These are phyloP conservation scores for Synergus laeviventris DNA, from an alignment of 2,888 invertebrate species.

Conservation along the genomic window DNA sequence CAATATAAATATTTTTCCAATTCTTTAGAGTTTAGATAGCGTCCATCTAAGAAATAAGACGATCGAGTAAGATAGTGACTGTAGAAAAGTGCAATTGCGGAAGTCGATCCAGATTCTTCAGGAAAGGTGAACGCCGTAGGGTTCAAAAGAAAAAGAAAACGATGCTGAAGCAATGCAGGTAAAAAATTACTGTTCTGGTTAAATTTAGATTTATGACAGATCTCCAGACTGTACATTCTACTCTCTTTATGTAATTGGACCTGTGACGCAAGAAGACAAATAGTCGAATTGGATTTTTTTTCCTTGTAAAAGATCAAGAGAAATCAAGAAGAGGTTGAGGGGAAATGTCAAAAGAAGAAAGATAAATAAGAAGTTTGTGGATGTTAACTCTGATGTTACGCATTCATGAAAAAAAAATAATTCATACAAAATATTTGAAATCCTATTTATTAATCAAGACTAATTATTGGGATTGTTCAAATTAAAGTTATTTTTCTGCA, in stretches of 20 bases:
- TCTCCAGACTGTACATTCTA: background rate
- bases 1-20: background rate
- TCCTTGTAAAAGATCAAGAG: background rate
- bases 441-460: background rate
- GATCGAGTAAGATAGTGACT: background rate
- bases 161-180: constrained; percentile 41
- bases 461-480: background rate
- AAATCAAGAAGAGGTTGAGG: background rate
- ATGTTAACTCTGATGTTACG: no score
- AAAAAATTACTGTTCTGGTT: constrained; percentile 17
- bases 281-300: background rate
- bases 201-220: constrained; percentile 2
- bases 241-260: constrained; percentile 5
- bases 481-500: background rate
- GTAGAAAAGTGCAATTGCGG: constrained; percentile 31
- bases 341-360: background rate
- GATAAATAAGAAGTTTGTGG: background rate
- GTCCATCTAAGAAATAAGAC: constrained; percentile 7
- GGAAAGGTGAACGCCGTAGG: constrained; percentile 17
- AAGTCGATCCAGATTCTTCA: constrained; percentile 36
- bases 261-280: constrained; percentile 14
- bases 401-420: no score
- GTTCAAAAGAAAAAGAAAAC: constrained; percentile 25
- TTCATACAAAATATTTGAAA: background rate
- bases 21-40: constrained; percentile 9